Evolutionary conservation across 2,113 vertebrate genomes (phyloP).

Genomic region (Tauraco erythrolophus): DNA sequence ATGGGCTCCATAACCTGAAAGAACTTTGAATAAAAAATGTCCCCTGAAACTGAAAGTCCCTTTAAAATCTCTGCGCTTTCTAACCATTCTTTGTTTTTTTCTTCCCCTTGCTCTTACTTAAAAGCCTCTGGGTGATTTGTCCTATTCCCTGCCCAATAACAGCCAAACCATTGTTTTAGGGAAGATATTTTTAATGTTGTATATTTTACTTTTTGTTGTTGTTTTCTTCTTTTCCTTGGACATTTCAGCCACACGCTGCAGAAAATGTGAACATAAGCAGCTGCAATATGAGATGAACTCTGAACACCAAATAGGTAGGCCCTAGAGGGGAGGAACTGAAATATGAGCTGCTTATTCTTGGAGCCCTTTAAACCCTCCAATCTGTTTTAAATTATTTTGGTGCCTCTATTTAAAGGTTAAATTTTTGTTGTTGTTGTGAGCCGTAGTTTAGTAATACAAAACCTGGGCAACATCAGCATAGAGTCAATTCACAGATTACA

Average conservation of each 20-base stretch:
- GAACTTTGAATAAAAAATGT: constrained; percentile 62
- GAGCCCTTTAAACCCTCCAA: constrained; percentile 73
- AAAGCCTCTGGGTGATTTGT: constrained; percentile 66
- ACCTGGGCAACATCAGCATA: constrained; percentile 60
- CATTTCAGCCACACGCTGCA: constrained; percentile 28
- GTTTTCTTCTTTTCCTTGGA: constrained; percentile 37
- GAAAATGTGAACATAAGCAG: constrained; percentile 68
- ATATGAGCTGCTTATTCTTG: constrained; percentile 64
- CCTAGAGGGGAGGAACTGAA: constrained; percentile 68
- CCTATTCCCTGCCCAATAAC: constrained; percentile 60
- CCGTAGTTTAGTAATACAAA: constrained; percentile 53
- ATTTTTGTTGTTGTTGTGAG: constrained; percentile 71
- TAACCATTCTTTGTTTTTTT: not conserved
- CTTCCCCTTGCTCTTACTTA: constrained; percentile 37
- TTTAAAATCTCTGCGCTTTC: constrained; percentile 24
- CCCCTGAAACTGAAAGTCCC: constrained; percentile 41
- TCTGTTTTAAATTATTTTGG: constrained; percentile 78
- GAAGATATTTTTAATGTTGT: constrained; percentile 57
- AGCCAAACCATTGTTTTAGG: constrained; percentile 41
- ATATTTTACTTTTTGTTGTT: constrained; percentile 33
- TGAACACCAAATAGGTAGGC: constrained; percentile 70
- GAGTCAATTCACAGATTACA: constrained; percentile 71
- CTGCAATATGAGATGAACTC: constrained; percentile 73
- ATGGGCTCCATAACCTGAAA: constrained; percentile 46
- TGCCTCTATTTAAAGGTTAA: constrained; percentile 75